phyloP scores from a whole-genome alignment of 1,140 invertebrate species.

The Plutomurus gul region DNA sequence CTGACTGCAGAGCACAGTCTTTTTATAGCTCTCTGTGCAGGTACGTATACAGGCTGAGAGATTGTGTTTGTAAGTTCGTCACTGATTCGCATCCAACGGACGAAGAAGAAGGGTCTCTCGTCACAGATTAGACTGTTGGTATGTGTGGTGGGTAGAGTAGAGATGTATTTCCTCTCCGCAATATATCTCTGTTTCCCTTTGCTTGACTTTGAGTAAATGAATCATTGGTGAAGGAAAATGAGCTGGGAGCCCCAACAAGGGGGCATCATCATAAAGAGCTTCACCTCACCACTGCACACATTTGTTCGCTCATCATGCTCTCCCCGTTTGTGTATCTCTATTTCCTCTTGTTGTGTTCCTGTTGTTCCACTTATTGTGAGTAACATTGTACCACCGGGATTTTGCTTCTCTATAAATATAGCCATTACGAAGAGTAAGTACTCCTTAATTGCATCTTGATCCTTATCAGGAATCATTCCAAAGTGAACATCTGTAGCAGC shows the following conservation, averaged over 20 bases:
- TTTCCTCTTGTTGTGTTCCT: not conserved
- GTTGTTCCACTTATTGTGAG: not conserved
- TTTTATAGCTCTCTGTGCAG: not conserved
- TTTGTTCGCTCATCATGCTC: slow-evolving; percentile 5
- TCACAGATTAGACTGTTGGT: no score
- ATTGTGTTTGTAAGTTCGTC: not conserved
- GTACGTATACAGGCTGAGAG: not conserved
- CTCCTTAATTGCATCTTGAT: slow-evolving; percentile 2
- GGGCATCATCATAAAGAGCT: not conserved
- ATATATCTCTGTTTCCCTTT: not conserved
- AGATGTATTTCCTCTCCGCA: no score
- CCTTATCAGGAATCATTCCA: not conserved
- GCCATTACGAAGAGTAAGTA: not conserved
- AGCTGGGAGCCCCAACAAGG: not conserved
- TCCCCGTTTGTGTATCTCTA: not conserved
- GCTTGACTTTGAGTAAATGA: slow-evolving; percentile 11
- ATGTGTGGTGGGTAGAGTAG: no score
- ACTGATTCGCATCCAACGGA: not conserved
- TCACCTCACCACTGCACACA: not conserved
- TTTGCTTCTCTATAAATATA: not conserved
- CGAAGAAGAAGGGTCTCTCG: not conserved
- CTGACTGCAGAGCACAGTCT: no score
- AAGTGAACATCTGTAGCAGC: slow-evolving; percentile 8
- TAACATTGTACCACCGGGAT: not conserved
- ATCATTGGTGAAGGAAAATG: not conserved